Conservation (phyloP, 2,888 invertebrate genomes). For the Drosophila dives region DNA sequence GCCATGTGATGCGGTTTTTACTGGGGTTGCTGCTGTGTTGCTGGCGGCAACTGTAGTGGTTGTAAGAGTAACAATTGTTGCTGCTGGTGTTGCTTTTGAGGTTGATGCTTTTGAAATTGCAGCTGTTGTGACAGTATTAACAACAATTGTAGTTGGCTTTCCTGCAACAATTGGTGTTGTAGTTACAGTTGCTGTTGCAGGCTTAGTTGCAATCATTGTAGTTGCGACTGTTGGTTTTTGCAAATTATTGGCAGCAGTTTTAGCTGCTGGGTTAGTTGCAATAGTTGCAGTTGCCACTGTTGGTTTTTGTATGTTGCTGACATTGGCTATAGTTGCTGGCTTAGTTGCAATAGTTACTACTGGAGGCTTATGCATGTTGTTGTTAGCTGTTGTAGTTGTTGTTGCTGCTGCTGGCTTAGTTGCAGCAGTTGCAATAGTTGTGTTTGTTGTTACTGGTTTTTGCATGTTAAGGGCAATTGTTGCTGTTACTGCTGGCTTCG, state of each 20-base stretch:
- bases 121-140: slow-evolving; percentile 5
- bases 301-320: background rate
- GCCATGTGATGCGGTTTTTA: background rate
- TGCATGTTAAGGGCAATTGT: background rate
- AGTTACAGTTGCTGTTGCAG: background rate
- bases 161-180: background rate
- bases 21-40: slow-evolving; percentile 24
- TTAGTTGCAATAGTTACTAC: slow-evolving; percentile 4
- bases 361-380: background rate
- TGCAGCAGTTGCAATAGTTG: background rate
- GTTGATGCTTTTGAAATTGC: slow-evolving; percentile 8
- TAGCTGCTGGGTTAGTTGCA: slow-evolving; percentile 7
- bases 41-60: background rate
- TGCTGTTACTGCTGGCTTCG: background rate
- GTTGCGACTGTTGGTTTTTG: background rate
- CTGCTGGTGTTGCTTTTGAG: background rate
- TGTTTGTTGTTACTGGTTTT: background rate
- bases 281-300: slow-evolving; percentile 1
- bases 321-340: background rate
- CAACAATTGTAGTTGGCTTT: slow-evolving; percentile 17
- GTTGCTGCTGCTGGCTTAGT: slow-evolving; percentile 3
- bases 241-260: slow-evolving; percentile 4
- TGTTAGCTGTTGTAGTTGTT: background rate
- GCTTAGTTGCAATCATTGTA: slow-evolving; percentile 1
- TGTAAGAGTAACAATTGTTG: slow-evolving; percentile 5